Evolutionary conservation across 2,797 vertebrate genomes (phyloP), one percentile per base, ranked within the genome.

Genomic region (Ctenochaetus hawaiiensis): DNA sequence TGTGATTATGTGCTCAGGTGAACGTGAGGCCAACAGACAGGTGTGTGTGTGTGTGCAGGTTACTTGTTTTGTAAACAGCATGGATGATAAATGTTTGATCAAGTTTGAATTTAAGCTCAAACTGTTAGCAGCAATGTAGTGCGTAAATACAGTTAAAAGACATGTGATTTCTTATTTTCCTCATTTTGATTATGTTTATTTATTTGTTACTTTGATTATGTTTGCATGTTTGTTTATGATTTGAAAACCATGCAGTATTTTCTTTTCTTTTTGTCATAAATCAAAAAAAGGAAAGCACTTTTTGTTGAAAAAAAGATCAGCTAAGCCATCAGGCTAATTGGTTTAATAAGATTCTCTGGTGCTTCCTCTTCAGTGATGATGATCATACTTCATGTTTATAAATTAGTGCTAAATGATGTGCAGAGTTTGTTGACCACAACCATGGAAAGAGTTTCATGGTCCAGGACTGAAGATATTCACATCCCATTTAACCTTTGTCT

Each of bases 1-100:
- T 66, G 22, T 74, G 39, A 48, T 51, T 13, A 53, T 45, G 67
- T 6, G 0, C 60, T 71, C 30, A 48, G 58, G 52, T 66, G 39
- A 78, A 34, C 0, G 1, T 0, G 0, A 64, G 23, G 48, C 10
- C 14, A 17, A 41, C 57, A 75, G 75, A 30, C 26, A 30, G 26
- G 26, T 30, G 26, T 30, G 26, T 30, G 26, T 30, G 26, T 57
- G 30, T 16, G 20, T 75, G 34, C 39, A 57, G 49, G 60, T 41
- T 16, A n/a, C 34, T 61, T 77, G n/a, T 72, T 80, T 53, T 65
- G 23, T 64, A 63, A 75, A 67, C 57, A 30, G 39, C 9, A 13
- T n/a, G 30, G 39, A 17, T 4, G 11, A 26, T n/a, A 26, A 73
- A 30, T 13, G 8, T 5, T 26, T 2, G 4, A 8, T 16, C 62